A percentile compares a stretch with the other conserved stretches of the same genome.
Evolutionary conservation across 2,797 vertebrate species (phyloP).

Genomic region (Pseudochirops cupreus): DNA sequence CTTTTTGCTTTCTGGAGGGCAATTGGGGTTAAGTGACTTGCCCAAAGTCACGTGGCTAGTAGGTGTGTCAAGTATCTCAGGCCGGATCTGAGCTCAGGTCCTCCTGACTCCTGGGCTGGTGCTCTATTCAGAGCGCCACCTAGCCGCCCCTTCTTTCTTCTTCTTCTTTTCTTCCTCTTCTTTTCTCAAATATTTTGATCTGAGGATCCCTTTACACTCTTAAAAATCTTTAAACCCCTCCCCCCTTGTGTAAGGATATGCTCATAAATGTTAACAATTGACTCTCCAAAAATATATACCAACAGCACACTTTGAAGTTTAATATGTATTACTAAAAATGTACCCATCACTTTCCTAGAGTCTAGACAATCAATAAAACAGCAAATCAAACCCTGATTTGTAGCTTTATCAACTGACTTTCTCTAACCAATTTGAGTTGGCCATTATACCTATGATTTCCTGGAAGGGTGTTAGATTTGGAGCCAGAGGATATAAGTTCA

Average conservation of each 20-base stretch:
- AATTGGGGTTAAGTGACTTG: too few species aligned
- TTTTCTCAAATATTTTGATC: background rate
- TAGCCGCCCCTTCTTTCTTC: too few species aligned
- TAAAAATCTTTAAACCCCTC: background rate
- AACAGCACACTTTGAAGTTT: background rate
- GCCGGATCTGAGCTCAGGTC: too few species aligned
- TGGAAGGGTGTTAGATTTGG: background rate
- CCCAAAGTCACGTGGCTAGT: too few species aligned
- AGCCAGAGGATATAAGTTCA: background rate
- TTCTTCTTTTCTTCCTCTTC: background rate
- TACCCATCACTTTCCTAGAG: background rate
- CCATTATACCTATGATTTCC: background rate
- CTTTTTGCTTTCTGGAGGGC: too few species aligned
- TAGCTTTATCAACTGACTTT: background rate
- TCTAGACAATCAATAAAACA: background rate
- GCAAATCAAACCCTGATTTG: background rate
- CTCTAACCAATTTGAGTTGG: background rate
- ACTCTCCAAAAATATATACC: background rate
- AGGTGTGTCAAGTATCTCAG: too few species aligned
- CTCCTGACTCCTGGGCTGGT: too few species aligned
- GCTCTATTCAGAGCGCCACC: too few species aligned
- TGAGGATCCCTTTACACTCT: background rate
- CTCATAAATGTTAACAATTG: background rate
- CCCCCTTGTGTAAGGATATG: background rate
- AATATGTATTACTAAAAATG: background rate